Evolutionary conservation across 1,140 invertebrate genomes (phyloP), one percentile per base, ranked within the genome.

Genomic region (Drosophila pseudoananassae): DNA sequence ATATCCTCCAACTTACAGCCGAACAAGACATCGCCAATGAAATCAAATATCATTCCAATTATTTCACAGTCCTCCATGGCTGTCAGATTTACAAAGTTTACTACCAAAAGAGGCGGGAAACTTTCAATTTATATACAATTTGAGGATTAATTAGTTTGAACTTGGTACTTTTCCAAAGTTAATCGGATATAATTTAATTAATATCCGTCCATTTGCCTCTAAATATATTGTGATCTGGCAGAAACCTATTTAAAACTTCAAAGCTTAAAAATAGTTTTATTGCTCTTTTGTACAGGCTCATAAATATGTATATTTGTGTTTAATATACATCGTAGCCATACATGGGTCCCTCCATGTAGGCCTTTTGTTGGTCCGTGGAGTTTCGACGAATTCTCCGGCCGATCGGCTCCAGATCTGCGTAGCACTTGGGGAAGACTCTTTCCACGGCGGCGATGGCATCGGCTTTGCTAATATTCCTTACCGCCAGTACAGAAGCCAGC

Each of bases 371-470:
- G 89, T 98, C 96, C 3, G 92, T 84, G 0, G 96, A 97, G 87
- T 96, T 96, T 50, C 96, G 93, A 68, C 96, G 94, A 52, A 97
- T 93, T 68, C 97, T 92, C 81, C 98, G 93, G 1, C 98, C 98
- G 56, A 99, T 94, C 4, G 98, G 98, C 91, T 99, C 98, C 63
- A 99, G 93, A 93, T 99, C 98, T 66, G 94, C 94, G 90, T 99
- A 99, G 92, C 98, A 99, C 91, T 95, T 96, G 2, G 95, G 93
- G 92, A 99, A 99, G 5, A 99, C 98, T 90, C 95, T 94, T 75
- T 98, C 95, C 10, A 99, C 95, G 4, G 96, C 95, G 31, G 93
- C 94, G 10, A 93, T 92, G 0, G 97, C 98, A 92, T 97, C 95
- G 57, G 94, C 92, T 65, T 94, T 91, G 0, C 93, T 93, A 17